Base-by-base conservation (phyloP, 2,888 invertebrate genomes). In the Chalcis sispes region DNA sequence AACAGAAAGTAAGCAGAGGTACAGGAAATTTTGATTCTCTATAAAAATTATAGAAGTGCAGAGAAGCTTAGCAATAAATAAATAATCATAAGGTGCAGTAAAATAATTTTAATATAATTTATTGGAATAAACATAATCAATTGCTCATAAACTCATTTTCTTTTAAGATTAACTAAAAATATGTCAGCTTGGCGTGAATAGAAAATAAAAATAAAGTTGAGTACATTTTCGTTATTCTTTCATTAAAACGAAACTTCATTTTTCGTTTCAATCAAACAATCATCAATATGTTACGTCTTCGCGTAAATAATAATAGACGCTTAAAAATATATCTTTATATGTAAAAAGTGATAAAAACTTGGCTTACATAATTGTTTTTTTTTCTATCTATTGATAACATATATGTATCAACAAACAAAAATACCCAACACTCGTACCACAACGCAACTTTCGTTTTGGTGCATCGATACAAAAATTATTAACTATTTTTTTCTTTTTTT, bases 51-150 rank as follows among this genome's bases (percentile, higher is more conserved):
- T n/a, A 52, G 40, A 2, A 61, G 52, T 61, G 59, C 61, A 74
- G 46, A 52, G 15, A 59, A 74, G 66, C 56, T 27, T 7, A 48
- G n/a, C 29, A 59, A 42, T 50, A 42, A 70, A 70, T 48, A 25
- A 40, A 54, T 62, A 54, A 61, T 46, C 18, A 74, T 48, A 65
- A 48, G 27, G 56, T 71, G 65, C 52, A 36, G 7, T 54, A 71
- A 69, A 75, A 64, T 58, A 69, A 61, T 67, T 74, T 67, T 27
- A 64, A 62, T 75, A 64, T 69, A 70, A 75, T 70, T 75, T 75
- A 75, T 75, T 75, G 50, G 20, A 61, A 42, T 40, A 66, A 75
- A 75, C 65, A 71, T 3, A 66, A 71, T 65, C n/a, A 23, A 36
- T 67, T 54, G 36, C n/a, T 62, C 54, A 54, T 52, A 54, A 48